Conservation (phyloP, 2,113 vertebrate species). For the Chitala chitala region DNA sequence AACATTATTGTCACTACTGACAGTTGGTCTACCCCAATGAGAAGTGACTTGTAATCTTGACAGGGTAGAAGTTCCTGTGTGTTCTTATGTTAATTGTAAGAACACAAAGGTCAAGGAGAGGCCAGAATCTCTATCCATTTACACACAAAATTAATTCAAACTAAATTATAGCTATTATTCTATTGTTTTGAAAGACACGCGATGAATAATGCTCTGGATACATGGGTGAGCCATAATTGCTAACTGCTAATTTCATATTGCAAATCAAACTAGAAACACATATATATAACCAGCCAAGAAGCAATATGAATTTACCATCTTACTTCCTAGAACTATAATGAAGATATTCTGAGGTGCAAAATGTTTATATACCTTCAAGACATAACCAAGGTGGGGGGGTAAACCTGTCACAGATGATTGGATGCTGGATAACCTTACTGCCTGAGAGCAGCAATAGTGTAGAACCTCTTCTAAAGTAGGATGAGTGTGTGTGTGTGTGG, state of each 20-base stretch:
- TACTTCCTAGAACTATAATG: neutral
- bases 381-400: neutral
- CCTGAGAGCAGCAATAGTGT: too few species aligned
- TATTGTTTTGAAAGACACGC: too few species aligned
- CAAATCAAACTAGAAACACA: neutral
- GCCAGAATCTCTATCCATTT: slow-evolving; percentile 26
- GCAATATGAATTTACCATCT: neutral
- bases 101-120: slow-evolving; percentile 37
- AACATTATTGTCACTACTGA: neutral
- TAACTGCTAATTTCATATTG: neutral
- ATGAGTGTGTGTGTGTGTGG: neutral
- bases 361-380: neutral
- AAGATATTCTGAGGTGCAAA: neutral
- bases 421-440: neutral
- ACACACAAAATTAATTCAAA: neutral
- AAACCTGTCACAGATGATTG: neutral
- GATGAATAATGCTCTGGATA: too few species aligned
- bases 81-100: slow-evolving; percentile 48
- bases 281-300: neutral
- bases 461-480: neutral
- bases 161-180: neutral
- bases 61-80: slow-evolving; percentile 52
- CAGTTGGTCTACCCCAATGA: neutral
- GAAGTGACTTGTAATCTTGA: neutral
- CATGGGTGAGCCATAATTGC: neutral